Conservation (phyloP, 2,888 invertebrate species). For the Mesorhabditis spiculigera region DNA sequence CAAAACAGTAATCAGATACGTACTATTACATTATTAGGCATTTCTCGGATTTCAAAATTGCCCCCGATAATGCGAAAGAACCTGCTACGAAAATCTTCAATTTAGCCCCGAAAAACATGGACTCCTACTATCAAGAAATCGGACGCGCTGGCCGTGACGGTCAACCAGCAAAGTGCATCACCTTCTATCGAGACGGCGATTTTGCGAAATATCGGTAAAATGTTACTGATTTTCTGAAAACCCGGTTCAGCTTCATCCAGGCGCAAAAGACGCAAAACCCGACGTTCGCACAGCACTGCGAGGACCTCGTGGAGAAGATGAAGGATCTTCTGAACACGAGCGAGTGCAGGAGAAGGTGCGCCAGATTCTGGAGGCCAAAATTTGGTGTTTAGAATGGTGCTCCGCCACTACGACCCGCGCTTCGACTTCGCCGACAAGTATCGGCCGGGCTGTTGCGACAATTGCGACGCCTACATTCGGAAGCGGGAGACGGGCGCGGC, state of each 20-base stretch:
- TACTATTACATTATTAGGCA: too few relatives aligned
- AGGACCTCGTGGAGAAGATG: constrained; percentile 64
- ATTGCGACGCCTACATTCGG: constrained; percentile 26
- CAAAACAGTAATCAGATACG: too few relatives aligned
- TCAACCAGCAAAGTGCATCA: constrained; percentile 66
- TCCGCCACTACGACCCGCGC: constrained; percentile 37
- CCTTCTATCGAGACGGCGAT: constrained; percentile 61
- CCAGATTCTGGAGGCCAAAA: neutral
- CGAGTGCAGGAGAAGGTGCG: constrained; percentile 66
- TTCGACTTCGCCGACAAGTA: constrained; percentile 17
- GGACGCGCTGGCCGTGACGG: constrained; percentile 75
- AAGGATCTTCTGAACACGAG: constrained; percentile 65
- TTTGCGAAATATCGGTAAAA: neutral
- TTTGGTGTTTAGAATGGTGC: constrained; percentile 28
- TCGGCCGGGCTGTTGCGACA: constrained; percentile 39
- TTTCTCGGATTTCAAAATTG: constrained; percentile 8
- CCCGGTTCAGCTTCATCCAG: constrained; percentile 12
- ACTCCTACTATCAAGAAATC: constrained; percentile 75
- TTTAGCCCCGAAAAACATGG: constrained; percentile 69
- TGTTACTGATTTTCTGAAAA: neutral
- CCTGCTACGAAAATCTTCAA: neutral
- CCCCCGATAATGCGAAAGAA: neutral
- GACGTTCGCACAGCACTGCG: constrained; percentile 59
- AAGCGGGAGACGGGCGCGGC: constrained; percentile 8
- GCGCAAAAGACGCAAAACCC: constrained; percentile 15